Evolutionary conservation across 2,113 vertebrate genomes (phyloP).

Genomic region (Hemibates koningsi): DNA sequence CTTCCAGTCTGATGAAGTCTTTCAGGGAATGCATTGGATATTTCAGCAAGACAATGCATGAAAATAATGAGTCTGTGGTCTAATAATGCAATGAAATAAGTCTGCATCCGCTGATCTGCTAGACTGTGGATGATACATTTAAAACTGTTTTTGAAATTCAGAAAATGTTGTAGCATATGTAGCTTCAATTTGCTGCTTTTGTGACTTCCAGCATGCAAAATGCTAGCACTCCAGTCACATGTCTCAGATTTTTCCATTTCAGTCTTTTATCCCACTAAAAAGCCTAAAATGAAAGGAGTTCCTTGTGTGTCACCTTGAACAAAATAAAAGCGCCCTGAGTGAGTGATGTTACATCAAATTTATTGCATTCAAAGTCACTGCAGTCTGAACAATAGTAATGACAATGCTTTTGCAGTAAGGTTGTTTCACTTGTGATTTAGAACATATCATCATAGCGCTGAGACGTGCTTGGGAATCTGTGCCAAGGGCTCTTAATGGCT

Average conservation of each 20-base stretch:
- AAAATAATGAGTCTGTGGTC: no score
- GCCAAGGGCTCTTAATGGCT: slow-evolving; percentile 15
- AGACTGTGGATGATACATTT: neutral
- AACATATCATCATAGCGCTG: neutral
- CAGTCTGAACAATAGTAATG: neutral
- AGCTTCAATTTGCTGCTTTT: neutral
- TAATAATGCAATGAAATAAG: neutral
- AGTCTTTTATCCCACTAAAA: neutral
- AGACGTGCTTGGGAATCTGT: neutral
- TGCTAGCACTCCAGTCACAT: neutral
- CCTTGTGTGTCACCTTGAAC: neutral
- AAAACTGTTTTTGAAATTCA: neutral
- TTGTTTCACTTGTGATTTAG: neutral
- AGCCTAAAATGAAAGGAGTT: neutral
- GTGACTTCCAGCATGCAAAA: neutral
- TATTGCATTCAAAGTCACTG: neutral
- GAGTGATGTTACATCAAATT: neutral
- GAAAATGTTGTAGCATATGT: neutral
- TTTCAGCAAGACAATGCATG: neutral
- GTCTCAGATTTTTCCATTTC: neutral
- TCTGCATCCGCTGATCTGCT: neutral
- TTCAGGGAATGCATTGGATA: neutral
- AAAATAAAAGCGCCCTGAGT: neutral
- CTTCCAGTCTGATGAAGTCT: neutral
- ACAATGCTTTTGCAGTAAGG: neutral